These are phyloP conservation scores for Porites divaricata DNA, from an alignment of 92 coral and sea anemone genomes.

Conservation along the genomic window DNA sequence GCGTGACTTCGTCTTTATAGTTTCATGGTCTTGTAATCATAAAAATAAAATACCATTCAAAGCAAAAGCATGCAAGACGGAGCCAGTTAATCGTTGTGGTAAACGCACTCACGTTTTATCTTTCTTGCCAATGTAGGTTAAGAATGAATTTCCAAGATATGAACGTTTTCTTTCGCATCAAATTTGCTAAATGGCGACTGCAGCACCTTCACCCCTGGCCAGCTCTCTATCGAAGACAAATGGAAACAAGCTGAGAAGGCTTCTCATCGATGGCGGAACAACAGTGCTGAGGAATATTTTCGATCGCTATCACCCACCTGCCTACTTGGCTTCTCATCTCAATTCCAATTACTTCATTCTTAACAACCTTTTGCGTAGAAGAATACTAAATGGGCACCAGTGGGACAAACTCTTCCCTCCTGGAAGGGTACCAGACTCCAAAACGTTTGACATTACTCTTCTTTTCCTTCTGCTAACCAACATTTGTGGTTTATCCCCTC, in stretches of 20 bases:
- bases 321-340: constrained; percentile 3
- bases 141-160: neutral
- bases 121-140: neutral
- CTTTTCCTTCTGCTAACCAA: constrained; percentile 58
- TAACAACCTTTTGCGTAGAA: constrained; percentile 6
- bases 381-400: constrained; percentile 46
- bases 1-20: neutral
- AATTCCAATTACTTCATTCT: neutral
- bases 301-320: neutral
- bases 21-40: neutral
- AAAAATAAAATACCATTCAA: no score
- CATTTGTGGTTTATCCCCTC: constrained; percentile 59
- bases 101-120: neutral
- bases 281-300: constrained; percentile 4
- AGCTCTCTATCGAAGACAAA: constrained; percentile 27
- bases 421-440: constrained; percentile 52
- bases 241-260: constrained; percentile 31
- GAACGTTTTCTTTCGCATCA: neutral
- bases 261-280: constrained; percentile 34
- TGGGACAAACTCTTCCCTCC: constrained; percentile 65
- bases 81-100: no score
- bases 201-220: constrained; percentile 18
- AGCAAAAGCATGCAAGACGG: no score
- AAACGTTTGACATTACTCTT: constrained; percentile 57
- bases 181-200: neutral